A percentile compares a stretch with the other conserved stretches of the same genome.
These are phyloP conservation scores for Cryptocheilus praepositus DNA, from an alignment of 2,888 invertebrate species.

Conservation along the genomic window DNA sequence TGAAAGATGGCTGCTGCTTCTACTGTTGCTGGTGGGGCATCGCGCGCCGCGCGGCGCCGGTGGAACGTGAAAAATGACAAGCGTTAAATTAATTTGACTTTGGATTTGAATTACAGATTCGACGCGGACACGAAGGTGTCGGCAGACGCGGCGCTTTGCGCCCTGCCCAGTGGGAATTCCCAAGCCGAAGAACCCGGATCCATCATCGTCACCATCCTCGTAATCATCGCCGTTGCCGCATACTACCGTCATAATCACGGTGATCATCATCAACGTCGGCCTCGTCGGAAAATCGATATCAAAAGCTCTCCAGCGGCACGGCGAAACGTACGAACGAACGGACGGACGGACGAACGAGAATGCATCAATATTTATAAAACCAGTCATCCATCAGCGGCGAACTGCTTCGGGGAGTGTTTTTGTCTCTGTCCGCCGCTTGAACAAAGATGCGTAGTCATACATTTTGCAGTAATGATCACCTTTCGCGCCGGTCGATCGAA, in stretches of 20 bases:
- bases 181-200: slow-evolving; percentile 23
- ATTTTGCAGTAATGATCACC: slow-evolving; percentile 4
- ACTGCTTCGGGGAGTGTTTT: slow-evolving; percentile 22
- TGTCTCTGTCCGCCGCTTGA: slow-evolving; percentile 2
- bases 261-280: slow-evolving; percentile 17
- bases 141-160: slow-evolving; percentile 48
- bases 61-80: slow-evolving; percentile 65
- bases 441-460: slow-evolving; percentile 1
- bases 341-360: neutral
- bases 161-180: slow-evolving; percentile 46
- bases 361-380: slow-evolving; percentile 59
- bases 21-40: slow-evolving; percentile 20
- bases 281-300: slow-evolving; percentile 25
- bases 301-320: slow-evolving; percentile 21
- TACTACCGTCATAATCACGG: slow-evolving; percentile 8
- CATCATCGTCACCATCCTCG: slow-evolving; percentile 34
- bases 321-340: slow-evolving; percentile 2
- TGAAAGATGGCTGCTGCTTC: slow-evolving; percentile 43
- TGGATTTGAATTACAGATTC: slow-evolving; percentile 63
- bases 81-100: slow-evolving; percentile 69
- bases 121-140: slow-evolving; percentile 51
- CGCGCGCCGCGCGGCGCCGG: slow-evolving; percentile 40
- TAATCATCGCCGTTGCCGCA: slow-evolving; percentile 31
- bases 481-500: too few species aligned
- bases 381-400: slow-evolving; percentile 48